Percentiles rank a stretch among this genome's conserved stretches.
These are phyloP conservation scores for Hesperophylax magnus DNA, from an alignment of 1,140 invertebrate genomes.

Conservation along the genomic window DNA sequence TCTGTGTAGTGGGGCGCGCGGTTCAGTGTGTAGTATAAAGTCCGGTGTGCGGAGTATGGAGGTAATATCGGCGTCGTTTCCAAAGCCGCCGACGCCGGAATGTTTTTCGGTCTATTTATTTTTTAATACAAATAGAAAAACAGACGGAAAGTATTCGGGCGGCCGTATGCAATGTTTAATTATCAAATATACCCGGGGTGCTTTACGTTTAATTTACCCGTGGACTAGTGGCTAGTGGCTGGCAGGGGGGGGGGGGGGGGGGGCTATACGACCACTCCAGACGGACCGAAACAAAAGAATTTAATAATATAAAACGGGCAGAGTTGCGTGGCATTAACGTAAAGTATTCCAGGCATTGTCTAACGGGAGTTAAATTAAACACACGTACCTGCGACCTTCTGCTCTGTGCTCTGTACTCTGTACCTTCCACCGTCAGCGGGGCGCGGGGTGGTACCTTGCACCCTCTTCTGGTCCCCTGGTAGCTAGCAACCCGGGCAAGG, in stretches of 20 bases:
- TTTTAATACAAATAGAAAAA: slow-evolving; percentile 52
- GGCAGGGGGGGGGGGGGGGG: neutral
- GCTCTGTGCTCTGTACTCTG: neutral
- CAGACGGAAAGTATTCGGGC: slow-evolving; percentile 44
- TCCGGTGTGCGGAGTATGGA: neutral
- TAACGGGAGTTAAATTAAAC: slow-evolving; percentile 44
- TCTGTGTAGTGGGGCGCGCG: neutral
- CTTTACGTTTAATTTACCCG: slow-evolving; percentile 54
- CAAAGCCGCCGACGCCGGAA: slow-evolving; percentile 42
- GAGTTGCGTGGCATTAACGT: slow-evolving; percentile 49
- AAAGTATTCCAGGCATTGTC: slow-evolving; percentile 53
- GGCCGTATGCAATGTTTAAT: slow-evolving; percentile 52
- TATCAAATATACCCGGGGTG: slow-evolving; percentile 50
- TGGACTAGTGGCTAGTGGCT: neutral
- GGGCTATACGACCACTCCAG: slow-evolving; percentile 40
- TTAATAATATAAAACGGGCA: slow-evolving; percentile 56
- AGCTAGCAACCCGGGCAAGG: too few relatives aligned
- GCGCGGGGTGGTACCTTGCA: neutral
- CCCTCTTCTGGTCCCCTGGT: neutral
- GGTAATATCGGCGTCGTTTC: slow-evolving; percentile 40
- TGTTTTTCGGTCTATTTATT: slow-evolving; percentile 51
- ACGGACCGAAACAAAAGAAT: slow-evolving; percentile 56
- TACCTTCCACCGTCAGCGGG: neutral
- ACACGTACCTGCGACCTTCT: slow-evolving; percentile 39
- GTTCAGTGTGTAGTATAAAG: neutral